Conservation (phyloP, 1,140 invertebrate species). For the Calephelis nemesis region DNA sequence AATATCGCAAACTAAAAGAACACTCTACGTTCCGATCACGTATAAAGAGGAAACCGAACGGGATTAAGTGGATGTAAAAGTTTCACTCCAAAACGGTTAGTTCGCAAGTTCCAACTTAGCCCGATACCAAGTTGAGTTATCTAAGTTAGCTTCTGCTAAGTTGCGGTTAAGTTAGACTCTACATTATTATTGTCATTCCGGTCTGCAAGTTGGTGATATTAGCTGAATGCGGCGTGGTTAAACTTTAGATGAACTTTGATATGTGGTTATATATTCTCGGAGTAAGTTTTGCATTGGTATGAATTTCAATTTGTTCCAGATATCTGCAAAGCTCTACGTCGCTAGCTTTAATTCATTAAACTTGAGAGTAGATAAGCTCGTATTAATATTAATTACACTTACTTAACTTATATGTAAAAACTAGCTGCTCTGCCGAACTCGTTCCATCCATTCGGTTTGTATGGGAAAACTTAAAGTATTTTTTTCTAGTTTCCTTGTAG, state of each 20-base stretch:
- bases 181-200: slow-evolving; percentile 59
- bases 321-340: neutral
- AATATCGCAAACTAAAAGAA: slow-evolving; percentile 1
- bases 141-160: slow-evolving; percentile 60
- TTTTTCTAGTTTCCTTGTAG: no score
- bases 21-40: slow-evolving; percentile 19
- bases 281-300: slow-evolving; percentile 8
- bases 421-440: no score
- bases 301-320: neutral
- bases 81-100: slow-evolving; percentile 60
- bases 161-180: slow-evolving; percentile 58
- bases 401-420: no score
- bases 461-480: no score
- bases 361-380: no score
- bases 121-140: slow-evolving; percentile 66
- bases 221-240: slow-evolving; percentile 24
- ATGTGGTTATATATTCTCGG: slow-evolving; percentile 15
- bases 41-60: slow-evolving; percentile 34
- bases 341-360: no score
- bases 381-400: no score
- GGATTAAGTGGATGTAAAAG: slow-evolving; percentile 55
- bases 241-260: slow-evolving; percentile 26
- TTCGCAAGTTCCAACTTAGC: slow-evolving; percentile 63
- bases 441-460: no score
- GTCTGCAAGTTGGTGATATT: slow-evolving; percentile 45